Conservation (phyloP, 2,888 invertebrate species). For the Sphinx pinastri region DNA sequence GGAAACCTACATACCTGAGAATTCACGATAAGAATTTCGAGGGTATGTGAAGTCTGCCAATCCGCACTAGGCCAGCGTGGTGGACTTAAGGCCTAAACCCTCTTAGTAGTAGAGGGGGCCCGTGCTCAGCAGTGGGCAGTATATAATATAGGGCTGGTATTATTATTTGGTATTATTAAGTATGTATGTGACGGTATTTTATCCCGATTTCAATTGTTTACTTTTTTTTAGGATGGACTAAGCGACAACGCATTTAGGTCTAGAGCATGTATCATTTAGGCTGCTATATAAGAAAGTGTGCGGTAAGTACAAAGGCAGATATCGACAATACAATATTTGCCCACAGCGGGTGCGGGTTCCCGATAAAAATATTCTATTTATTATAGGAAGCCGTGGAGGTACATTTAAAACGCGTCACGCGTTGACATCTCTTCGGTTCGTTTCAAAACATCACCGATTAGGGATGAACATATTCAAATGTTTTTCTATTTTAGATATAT, state of each 20-base stretch:
- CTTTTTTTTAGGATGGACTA: background rate
- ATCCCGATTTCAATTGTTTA: too few relatives aligned
- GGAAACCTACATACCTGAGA: too few relatives aligned
- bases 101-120: too few relatives aligned
- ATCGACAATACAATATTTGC: constrained; percentile 66
- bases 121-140: too few relatives aligned
- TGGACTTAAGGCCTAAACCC: too few relatives aligned
- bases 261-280: background rate
- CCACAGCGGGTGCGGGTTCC: constrained; percentile 68
- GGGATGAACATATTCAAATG: constrained; percentile 47
- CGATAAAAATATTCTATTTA: constrained; percentile 84
- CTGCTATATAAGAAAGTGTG: constrained; percentile 25
- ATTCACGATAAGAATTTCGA: too few relatives aligned
- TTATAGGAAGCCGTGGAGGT: constrained; percentile 62
- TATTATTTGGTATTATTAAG: too few relatives aligned
- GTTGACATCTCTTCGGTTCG: constrained; percentile 73
- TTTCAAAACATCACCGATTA: constrained; percentile 54
- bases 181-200: too few relatives aligned
- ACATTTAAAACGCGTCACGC: constrained; percentile 79
- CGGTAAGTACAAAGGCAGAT: constrained; percentile 29
- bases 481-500: background rate
- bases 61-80: too few relatives aligned
- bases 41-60: too few relatives aligned
- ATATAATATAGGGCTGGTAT: too few relatives aligned
- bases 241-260: too few relatives aligned